Evolutionary conservation across 2,113 vertebrate genomes (phyloP).

Genomic region (Eurypyga helias): DNA sequence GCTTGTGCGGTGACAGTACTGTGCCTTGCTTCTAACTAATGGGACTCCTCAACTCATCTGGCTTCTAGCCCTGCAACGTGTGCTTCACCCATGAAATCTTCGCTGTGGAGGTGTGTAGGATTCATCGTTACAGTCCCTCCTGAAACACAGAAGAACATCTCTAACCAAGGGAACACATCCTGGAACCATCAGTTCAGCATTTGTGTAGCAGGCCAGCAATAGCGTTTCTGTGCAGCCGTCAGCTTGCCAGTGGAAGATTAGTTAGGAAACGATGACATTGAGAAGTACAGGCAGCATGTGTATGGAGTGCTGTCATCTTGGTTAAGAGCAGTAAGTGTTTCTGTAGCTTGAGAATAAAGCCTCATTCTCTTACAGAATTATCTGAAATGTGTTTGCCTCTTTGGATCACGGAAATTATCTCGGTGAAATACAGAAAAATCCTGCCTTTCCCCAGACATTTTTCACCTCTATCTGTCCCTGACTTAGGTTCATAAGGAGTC

Average conservation of each 20-base stretch:
- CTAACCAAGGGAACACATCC: background rate
- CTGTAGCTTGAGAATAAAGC: background rate
- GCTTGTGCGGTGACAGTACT: background rate
- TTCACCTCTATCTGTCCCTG: background rate
- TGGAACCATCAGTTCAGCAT: background rate
- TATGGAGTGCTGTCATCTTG: background rate
- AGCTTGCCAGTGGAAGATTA: background rate
- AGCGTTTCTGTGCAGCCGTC: background rate
- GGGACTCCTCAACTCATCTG: background rate
- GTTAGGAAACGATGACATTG: background rate
- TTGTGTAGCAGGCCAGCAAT: background rate
- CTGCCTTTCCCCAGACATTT: background rate
- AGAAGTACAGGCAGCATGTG: background rate
- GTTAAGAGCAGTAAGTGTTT: background rate
- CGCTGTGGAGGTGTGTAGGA: background rate
- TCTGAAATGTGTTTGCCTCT: background rate
- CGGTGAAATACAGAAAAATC: background rate
- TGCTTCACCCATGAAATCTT: rapidly evolving
- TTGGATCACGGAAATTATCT: background rate
- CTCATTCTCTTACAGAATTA: background rate
- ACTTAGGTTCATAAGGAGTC: background rate
- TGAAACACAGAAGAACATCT: background rate
- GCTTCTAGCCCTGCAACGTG: background rate
- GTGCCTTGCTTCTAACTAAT: background rate
- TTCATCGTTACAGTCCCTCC: background rate